Evolutionary conservation across 1,140 invertebrate genomes (phyloP).

Genomic region (Bombus soroeensis): DNA sequence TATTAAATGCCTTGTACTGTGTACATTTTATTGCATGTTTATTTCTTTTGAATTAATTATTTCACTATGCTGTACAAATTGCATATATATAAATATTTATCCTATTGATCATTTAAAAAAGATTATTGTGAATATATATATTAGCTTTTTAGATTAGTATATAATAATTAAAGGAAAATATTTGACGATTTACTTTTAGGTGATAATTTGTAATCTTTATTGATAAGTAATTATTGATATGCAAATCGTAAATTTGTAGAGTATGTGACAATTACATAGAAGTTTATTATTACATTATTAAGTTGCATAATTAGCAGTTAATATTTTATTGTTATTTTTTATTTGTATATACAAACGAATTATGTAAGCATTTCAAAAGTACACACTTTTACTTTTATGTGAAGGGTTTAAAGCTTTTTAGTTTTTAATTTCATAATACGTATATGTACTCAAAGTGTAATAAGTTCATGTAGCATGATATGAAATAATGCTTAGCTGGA

Average conservation of each 20-base stretch:
- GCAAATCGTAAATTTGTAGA: not conserved
- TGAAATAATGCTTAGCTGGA: slow-evolving; percentile 33
- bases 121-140: not conserved
- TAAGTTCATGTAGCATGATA: slow-evolving; percentile 32
- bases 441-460: slow-evolving; percentile 28
- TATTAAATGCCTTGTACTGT: slow-evolving; percentile 65
- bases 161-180: not conserved
- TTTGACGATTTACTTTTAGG: not conserved
- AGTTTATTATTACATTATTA: slow-evolving; percentile 13
- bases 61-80: slow-evolving; percentile 14
- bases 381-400: slow-evolving; percentile 13
- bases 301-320: not conserved
- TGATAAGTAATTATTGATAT: slow-evolving; percentile 10
- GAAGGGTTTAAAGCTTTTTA: slow-evolving; percentile 24
- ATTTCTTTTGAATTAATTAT: slow-evolving; percentile 11
- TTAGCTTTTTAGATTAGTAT: not conserved
- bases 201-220: not conserved
- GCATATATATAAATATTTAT: not conserved
- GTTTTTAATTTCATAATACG: slow-evolving; percentile 23
- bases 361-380: slow-evolving; percentile 13
- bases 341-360: slow-evolving; percentile 21
- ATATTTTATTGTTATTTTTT: slow-evolving; percentile 8
- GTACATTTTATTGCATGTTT: slow-evolving; percentile 30
- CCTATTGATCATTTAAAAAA: not conserved
- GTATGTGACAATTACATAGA: slow-evolving; percentile 1